These are phyloP conservation scores for Umimayanthus kanabou DNA, from an alignment of 92 coral and sea anemone genomes.

Conservation along the genomic window DNA sequence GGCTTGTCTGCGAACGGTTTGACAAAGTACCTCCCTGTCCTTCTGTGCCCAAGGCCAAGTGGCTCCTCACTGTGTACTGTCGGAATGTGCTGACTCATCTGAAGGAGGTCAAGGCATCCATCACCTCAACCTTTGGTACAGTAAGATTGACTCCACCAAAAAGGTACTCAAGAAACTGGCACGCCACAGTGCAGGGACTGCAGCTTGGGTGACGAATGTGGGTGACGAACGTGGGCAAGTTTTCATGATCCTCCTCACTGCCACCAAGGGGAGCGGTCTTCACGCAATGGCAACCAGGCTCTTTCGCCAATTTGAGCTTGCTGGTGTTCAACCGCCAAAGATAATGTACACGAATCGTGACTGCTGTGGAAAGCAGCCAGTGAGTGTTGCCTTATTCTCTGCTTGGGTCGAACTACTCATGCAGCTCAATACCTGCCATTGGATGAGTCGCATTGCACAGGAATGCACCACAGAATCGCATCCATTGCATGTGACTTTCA, in stretches of 20 bases:
- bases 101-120: slow-evolving; percentile 52
- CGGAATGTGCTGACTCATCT: slow-evolving; percentile 53
- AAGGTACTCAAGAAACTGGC: slow-evolving; percentile 59
- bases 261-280: slow-evolving; percentile 60
- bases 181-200: slow-evolving; percentile 33
- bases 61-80: slow-evolving; percentile 54
- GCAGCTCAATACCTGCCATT: slow-evolving; percentile 55
- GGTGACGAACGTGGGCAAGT: slow-evolving; percentile 73
- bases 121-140: neutral
- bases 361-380: slow-evolving; percentile 63
- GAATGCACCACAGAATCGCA: slow-evolving; percentile 66
- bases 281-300: slow-evolving; percentile 55
- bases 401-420: slow-evolving; percentile 40
- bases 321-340: slow-evolving; percentile 47
- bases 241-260: slow-evolving; percentile 57
- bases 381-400: slow-evolving; percentile 43
- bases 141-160: slow-evolving; percentile 61
- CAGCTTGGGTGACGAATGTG: slow-evolving; percentile 69
- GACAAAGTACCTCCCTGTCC: slow-evolving; percentile 45
- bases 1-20: slow-evolving; percentile 4
- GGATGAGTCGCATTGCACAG: slow-evolving; percentile 51
- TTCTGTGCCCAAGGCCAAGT: slow-evolving; percentile 49
- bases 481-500: slow-evolving; percentile 60
- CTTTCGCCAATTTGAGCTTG: slow-evolving; percentile 47
- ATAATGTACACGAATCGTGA: slow-evolving; percentile 63